Evolutionary conservation across 2,113 vertebrate genomes (phyloP).

Genomic region (Tinamus guttatus): DNA sequence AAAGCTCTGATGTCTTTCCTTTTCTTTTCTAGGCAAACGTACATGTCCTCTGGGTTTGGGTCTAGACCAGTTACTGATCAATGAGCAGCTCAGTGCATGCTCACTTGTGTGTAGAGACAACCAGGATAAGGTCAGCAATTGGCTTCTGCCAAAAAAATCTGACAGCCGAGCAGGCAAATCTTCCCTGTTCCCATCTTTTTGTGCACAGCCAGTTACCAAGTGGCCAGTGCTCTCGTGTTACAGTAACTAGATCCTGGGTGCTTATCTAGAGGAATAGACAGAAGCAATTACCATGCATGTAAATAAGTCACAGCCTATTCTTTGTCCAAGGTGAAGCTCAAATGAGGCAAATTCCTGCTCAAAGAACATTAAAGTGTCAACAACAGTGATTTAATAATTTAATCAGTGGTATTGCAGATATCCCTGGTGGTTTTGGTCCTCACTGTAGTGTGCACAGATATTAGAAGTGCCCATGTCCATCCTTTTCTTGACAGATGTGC

Average conservation of each 20-base stretch:
- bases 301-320: background rate
- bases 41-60: background rate
- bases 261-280: background rate
- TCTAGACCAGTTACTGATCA: background rate
- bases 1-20: background rate
- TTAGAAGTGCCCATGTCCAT: fast-evolving
- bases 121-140: background rate
- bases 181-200: background rate
- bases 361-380: background rate
- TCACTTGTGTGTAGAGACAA: background rate
- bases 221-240: background rate
- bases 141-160: background rate
- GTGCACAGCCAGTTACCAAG: background rate
- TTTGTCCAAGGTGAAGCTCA: background rate
- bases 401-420: background rate
- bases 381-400: background rate
- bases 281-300: background rate
- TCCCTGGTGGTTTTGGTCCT: background rate
- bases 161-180: background rate
- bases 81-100: background rate
- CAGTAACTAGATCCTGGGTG: background rate
- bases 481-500: background rate
- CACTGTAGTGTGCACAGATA: background rate
- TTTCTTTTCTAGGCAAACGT: background rate
- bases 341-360: background rate